Evolutionary conservation across 2,797 vertebrate species (phyloP), one percentile per base, ranked within the genome.

Genomic region (Myotis planiceps): DNA sequence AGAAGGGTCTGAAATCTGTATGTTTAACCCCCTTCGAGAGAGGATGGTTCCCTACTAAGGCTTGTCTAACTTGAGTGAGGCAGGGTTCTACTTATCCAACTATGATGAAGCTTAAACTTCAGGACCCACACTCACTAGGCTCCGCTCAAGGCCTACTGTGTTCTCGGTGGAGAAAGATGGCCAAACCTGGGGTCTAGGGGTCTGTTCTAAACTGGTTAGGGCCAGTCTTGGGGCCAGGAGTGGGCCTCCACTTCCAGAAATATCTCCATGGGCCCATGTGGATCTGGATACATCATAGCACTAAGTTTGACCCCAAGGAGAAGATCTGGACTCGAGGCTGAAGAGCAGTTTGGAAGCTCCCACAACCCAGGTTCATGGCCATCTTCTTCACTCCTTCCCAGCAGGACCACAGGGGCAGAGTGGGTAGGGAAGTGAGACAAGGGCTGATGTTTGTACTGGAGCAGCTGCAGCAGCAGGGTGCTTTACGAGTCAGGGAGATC

Each of bases 261-360:
- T 47, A 3, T 25, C 4, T 72, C 23, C 23, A 13, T 19, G 66
- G 74, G 79, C 47, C 27, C 49, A 4, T 16, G 53, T 39, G 58
- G 47, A 78, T 21, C 39, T 68, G 74, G 42, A 25, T 68, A 29
- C 9, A 32, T 51, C 6, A 16, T 47, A n/a, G 10, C 16, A 25
- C 15, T 60, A 42, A 92, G 60, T 69, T 37, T 81, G 53, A 69
- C 3, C 4, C 7, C 21, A 39, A 60, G n/a, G 32, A 32, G 84
- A 93, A 42, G 15, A 49, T 75, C 45, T 21, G 37, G 12, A 69
- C n/a, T 14, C 13, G 37, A 47, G 29, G 8, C 21, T 45, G 32
- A 75, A 42, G 6, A 0, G 0, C 2, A 3, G 18, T 27, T 55
- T 49, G 34, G 7, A 71, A 42, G 6, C 25, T n/a, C 1, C 16